These are phyloP conservation scores for Heliconius hermathena DNA, from an alignment of 1,140 invertebrate species.

Conservation along the genomic window DNA sequence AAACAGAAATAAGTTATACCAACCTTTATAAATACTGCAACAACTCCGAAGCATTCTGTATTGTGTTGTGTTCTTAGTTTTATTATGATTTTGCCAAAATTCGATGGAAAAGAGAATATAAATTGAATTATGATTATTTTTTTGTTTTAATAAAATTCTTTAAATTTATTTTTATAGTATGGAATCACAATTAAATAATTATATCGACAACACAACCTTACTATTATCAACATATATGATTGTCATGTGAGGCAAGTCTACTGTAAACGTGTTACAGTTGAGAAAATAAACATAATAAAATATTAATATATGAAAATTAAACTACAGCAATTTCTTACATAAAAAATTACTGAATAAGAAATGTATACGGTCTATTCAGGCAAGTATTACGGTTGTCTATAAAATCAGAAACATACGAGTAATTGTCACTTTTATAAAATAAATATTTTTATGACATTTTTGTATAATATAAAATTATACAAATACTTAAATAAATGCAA, in stretches of 20 bases:
- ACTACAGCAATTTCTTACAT: too few relatives aligned
- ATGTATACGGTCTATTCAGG: too few relatives aligned
- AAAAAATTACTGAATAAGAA: too few relatives aligned
- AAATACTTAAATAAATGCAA: not conserved
- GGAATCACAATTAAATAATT: not conserved
- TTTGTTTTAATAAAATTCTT: not conserved
- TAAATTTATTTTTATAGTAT: not conserved
- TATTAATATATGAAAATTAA: too few relatives aligned
- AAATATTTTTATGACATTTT: too few relatives aligned
- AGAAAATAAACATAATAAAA: too few relatives aligned
- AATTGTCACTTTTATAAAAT: too few relatives aligned
- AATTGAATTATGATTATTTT: not conserved
- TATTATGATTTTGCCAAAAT: not conserved
- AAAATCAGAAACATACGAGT: too few relatives aligned
- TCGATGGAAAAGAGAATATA: not conserved
- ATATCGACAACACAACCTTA: not conserved
- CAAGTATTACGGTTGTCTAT: too few relatives aligned
- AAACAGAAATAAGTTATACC: not conserved
- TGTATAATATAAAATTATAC: not conserved
- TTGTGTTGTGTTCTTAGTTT: not conserved
- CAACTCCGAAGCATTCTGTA: not conserved
- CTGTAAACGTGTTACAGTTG: not conserved
- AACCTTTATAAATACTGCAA: slow-evolving; percentile 7
- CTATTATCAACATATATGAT: not conserved
- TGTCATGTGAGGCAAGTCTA: not conserved